Percentiles rank a stretch among this genome's conserved stretches.
phyloP scores from a whole-genome alignment of 1,140 invertebrate genomes.

The Cataglyphis hispanica region DNA sequence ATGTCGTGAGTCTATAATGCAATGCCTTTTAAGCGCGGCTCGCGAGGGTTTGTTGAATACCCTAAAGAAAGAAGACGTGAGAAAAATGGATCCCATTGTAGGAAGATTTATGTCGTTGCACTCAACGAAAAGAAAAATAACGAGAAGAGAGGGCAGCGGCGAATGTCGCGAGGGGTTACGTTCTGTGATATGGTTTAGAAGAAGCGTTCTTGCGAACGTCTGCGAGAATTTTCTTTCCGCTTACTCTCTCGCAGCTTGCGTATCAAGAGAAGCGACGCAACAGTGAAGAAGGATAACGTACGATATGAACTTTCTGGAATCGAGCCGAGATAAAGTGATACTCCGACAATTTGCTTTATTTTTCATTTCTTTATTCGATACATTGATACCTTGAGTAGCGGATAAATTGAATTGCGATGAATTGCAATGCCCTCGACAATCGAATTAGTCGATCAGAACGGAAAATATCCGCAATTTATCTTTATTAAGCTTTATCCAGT shows the following conservation, averaged over 20 bases:
- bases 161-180: conserved; percentile 22
- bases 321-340: conserved; percentile 7
- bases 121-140: conserved; percentile 51
- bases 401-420: conserved; percentile 50
- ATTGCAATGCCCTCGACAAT: conserved; percentile 11
- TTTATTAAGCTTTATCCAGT: conserved; percentile 31
- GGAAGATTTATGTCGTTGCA: conserved; percentile 39
- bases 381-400: conserved; percentile 40
- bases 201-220: conserved; percentile 9
- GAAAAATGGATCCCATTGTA: conserved; percentile 38
- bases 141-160: background rate
- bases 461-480: conserved; percentile 54
- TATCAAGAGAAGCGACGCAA: conserved; percentile 27
- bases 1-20: conserved; percentile 23
- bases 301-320: conserved; percentile 34
- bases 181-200: conserved; percentile 31
- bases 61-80: conserved; percentile 6
- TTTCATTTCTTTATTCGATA: conserved; percentile 48
- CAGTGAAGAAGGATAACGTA: conserved; percentile 20
- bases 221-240: conserved; percentile 11
- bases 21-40: conserved; percentile 38
- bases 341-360: conserved; percentile 6
- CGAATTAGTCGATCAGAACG: conserved; percentile 44
- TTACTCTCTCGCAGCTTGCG: conserved; percentile 3
- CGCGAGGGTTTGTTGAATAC: conserved; percentile 34